phyloP scores from a whole-genome alignment of 1,140 invertebrate species.

The Bombus picipes region DNA sequence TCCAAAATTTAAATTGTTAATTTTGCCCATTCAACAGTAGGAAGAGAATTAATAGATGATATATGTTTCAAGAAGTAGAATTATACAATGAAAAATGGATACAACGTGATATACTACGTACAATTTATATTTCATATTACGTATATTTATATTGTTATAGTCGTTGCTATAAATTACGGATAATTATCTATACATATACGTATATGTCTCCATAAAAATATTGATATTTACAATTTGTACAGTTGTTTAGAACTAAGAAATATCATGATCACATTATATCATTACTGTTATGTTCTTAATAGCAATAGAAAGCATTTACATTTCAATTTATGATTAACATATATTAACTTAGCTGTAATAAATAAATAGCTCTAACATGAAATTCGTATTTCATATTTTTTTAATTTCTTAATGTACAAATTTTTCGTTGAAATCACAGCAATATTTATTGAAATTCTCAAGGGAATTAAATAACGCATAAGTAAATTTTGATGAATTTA shows the following conservation, averaged over 20 bases:
- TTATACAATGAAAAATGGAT: not conserved
- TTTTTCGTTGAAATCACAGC: not conserved
- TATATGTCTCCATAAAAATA: not conserved
- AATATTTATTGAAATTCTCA: not conserved
- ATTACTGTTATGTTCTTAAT: not conserved
- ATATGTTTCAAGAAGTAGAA: not conserved
- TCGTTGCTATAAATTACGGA: not conserved
- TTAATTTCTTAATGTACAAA: not conserved
- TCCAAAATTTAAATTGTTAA: constrained; percentile 3
- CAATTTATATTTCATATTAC: not conserved
- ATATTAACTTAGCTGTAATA: not conserved
- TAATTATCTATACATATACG: not conserved
- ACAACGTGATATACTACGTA: not conserved
- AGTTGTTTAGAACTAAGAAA: not conserved
- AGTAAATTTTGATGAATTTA: not conserved
- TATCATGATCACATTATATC: not conserved
- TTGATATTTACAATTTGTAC: constrained; percentile 23
- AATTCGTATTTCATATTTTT: not conserved
- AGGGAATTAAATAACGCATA: not conserved
- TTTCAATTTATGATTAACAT: not conserved
- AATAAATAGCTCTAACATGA: not conserved
- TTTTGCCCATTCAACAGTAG: not conserved
- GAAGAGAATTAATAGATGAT: not conserved
- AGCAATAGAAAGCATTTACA: not conserved
- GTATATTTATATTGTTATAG: not conserved